phyloP scores from a whole-genome alignment of 2,888 invertebrate genomes.

The Acanthosepion lycidas region DNA sequence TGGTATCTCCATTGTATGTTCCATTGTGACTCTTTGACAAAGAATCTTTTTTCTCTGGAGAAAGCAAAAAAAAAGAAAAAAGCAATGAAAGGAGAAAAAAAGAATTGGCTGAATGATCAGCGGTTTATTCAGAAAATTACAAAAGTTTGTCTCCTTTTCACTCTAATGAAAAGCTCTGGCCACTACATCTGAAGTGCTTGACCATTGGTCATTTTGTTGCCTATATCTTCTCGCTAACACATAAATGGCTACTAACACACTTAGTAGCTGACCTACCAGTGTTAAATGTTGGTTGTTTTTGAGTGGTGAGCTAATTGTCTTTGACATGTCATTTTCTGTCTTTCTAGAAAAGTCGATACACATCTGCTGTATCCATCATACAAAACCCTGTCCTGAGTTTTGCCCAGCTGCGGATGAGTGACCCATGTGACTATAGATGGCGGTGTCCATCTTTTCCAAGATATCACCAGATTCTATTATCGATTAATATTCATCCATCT shows the following conservation, averaged over 20 bases:
- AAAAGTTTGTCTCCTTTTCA: neutral
- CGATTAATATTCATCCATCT: neutral
- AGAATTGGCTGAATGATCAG: no score
- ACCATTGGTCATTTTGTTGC: neutral
- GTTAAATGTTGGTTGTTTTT: neutral
- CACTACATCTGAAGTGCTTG: neutral
- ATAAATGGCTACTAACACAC: neutral
- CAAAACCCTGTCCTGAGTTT: no score
- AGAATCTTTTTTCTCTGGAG: no score
- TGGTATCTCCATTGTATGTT: no score
- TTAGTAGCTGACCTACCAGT: neutral
- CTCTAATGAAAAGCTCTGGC: neutral
- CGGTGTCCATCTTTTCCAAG: neutral
- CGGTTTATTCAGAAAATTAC: neutral
- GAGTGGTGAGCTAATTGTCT: neutral
- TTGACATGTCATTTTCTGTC: conserved; percentile 11
- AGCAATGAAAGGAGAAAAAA: no score
- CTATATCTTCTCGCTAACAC: neutral
- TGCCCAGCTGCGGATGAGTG: neutral
- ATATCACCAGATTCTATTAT: neutral
- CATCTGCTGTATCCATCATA: conserved; percentile 1
- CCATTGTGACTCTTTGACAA: no score
- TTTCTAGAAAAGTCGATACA: neutral
- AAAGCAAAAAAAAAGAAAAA: no score
- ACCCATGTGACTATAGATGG: neutral